Evolutionary conservation across 2,797 vertebrate genomes (phyloP).

Genomic region (Eulemur albifrons): DNA sequence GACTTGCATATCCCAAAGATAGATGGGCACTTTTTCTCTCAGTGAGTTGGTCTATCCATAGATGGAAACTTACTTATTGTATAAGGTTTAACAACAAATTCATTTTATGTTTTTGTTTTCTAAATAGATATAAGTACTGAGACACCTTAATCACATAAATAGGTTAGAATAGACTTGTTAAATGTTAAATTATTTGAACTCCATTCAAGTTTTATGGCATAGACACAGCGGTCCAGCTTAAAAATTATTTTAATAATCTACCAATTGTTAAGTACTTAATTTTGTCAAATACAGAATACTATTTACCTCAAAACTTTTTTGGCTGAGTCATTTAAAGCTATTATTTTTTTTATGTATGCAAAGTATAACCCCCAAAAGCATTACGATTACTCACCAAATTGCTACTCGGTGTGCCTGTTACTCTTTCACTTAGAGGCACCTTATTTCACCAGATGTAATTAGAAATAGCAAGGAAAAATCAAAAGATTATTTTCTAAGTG

Average conservation of each 20-base stretch:
- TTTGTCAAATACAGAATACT: neutral
- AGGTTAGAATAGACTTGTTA: neutral
- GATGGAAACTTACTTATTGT: neutral
- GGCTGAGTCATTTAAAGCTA: neutral
- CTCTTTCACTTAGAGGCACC: neutral
- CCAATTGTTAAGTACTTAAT: neutral
- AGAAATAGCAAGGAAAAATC: neutral
- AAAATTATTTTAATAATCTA: neutral
- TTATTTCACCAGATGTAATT: neutral
- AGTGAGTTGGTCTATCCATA: neutral
- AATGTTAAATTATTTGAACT: neutral
- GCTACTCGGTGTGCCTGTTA: neutral
- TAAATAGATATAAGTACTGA: neutral
- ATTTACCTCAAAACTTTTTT: neutral
- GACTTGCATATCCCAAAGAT: neutral
- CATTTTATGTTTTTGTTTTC: neutral
- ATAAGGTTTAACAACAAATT: neutral
- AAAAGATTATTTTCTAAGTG: neutral
- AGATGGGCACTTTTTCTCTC: neutral
- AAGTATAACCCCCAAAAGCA: neutral
- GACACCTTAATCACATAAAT: neutral
- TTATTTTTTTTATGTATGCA: neutral
- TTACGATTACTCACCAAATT: neutral
- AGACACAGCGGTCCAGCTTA: neutral
- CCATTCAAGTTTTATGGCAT: neutral